phyloP scores from a whole-genome alignment of 2,797 vertebrate genomes.

The Anguilla pacifica region DNA sequence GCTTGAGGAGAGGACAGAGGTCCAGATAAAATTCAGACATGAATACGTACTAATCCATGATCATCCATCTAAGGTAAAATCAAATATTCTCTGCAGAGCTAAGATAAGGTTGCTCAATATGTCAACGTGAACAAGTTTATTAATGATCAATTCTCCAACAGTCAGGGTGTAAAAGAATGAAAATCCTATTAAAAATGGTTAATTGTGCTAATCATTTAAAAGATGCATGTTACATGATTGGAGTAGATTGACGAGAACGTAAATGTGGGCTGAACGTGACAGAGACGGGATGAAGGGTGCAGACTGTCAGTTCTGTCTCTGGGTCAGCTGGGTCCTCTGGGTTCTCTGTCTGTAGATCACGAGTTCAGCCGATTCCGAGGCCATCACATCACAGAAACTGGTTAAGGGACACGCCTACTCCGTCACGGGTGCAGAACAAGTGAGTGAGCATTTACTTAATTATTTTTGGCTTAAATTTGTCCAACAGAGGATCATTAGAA shows the following conservation, averaged over 20 bases:
- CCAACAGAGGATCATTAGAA: not conserved
- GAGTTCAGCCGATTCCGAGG: constrained; percentile 2
- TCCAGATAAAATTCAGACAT: too few relatives aligned
- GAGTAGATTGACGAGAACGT: not conserved
- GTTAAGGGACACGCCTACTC: constrained; percentile 97
- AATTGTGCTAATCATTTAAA: not conserved
- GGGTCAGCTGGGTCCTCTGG: not conserved
- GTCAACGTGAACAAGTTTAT: too few relatives aligned
- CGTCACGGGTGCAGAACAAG: constrained; percentile 90
- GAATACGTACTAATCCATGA: not conserved
- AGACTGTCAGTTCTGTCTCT: not conserved
- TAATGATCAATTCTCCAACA: too few relatives aligned
- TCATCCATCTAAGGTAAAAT: not conserved
- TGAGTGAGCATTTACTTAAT: constrained; percentile 36
- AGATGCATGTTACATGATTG: not conserved
- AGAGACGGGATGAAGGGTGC: not conserved
- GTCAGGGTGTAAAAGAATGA: not conserved
- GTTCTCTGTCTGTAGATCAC: not conserved
- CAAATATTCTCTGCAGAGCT: not conserved
- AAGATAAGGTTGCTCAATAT: not conserved
- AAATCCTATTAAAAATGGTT: not conserved
- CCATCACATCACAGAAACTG: constrained; percentile 74
- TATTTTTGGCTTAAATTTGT: not conserved
- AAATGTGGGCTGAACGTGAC: not conserved
- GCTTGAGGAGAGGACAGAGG: too few relatives aligned